phyloP scores from a whole-genome alignment of 2,888 invertebrate species.

The Rotaria macrura region DNA sequence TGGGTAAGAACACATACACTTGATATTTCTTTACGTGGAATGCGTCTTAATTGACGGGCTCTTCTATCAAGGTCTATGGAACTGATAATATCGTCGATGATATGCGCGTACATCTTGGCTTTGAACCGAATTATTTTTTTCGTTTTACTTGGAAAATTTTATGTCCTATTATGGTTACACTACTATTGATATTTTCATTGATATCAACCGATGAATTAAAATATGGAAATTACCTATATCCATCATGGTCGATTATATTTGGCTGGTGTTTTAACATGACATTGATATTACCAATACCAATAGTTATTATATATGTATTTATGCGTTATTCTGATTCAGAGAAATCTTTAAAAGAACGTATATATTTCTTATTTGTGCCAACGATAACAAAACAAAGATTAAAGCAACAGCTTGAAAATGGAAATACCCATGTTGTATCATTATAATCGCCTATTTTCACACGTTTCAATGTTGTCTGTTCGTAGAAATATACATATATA shows the following conservation, averaged over 20 bases:
- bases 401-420: not conserved
- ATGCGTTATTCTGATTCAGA: not conserved
- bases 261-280: conserved; percentile 30
- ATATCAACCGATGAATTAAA: conserved; percentile 5
- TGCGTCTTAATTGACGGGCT: no score
- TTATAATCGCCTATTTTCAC: not conserved
- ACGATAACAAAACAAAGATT: not conserved
- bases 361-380: not conserved
- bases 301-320: not conserved
- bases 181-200: conserved; percentile 24
- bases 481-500: not conserved
- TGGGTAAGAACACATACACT: conserved; percentile 41
- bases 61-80: conserved; percentile 1
- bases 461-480: not conserved
- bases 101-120: conserved; percentile 18
- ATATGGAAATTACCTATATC: conserved; percentile 23
- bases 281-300: conserved; percentile 29
- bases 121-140: conserved; percentile 25
- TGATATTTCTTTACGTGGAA: not conserved
- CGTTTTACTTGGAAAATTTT: conserved; percentile 25
- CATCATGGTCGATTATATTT: conserved; percentile 11
- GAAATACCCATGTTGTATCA: not conserved
- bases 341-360: not conserved
- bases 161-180: conserved; percentile 26
- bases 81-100: conserved; percentile 23